These are phyloP conservation scores for Phyllostomus discolor DNA, from an alignment of 2,113 vertebrate species.

Conservation along the genomic window DNA sequence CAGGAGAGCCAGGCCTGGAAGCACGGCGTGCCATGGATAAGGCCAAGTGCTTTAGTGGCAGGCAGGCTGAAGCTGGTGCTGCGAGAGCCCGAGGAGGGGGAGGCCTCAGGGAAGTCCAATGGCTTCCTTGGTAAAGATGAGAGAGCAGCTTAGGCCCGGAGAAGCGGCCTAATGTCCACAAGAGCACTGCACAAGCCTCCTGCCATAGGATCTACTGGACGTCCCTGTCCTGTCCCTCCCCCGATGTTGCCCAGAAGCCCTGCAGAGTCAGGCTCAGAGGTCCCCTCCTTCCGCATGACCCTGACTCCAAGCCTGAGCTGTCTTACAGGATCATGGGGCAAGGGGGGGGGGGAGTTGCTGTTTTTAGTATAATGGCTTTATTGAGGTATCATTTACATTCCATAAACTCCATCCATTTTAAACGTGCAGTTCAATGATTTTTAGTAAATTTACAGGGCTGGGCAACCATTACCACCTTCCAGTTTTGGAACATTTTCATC, in stretches of 20 bases:
- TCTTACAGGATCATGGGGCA: neutral
- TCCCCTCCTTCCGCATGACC: fast-evolving
- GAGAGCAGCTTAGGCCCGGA: neutral
- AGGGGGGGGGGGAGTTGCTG: neutral
- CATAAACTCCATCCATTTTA: neutral
- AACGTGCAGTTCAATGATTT: neutral
- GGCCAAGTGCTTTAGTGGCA: neutral
- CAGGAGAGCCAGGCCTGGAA: neutral
- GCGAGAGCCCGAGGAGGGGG: neutral
- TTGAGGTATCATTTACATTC: neutral
- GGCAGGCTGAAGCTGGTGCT: fast-evolving
- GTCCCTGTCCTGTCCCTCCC: neutral
- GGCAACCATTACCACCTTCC: neutral
- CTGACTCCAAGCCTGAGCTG: neutral
- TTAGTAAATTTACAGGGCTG: neutral
- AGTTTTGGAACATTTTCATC: neutral
- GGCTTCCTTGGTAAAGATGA: slow-evolving; percentile 10
- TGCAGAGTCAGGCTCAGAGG: neutral
- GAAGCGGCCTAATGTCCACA: neutral
- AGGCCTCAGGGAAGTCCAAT: neutral
- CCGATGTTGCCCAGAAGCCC: fast-evolving
- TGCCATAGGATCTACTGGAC: neutral
- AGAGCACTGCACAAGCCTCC: neutral
- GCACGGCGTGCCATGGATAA: fast-evolving
- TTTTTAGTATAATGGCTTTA: neutral